These are phyloP conservation scores for Augochlorella aurata DNA, from an alignment of 2,888 invertebrate genomes.

Conservation along the genomic window DNA sequence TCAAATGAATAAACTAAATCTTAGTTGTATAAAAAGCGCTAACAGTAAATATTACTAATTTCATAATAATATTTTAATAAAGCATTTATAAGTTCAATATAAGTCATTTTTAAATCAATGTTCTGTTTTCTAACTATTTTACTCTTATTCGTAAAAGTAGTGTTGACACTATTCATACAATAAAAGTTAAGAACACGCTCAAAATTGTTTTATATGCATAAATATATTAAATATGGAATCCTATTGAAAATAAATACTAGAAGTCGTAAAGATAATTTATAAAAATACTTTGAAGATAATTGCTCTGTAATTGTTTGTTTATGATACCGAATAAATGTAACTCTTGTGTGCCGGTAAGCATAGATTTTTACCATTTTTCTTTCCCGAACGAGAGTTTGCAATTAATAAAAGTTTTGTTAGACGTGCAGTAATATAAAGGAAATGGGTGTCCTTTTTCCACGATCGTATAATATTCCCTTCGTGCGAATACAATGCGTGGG, in stretches of 20 bases:
- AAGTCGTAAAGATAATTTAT: neutral
- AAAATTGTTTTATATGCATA: neutral
- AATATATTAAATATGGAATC: neutral
- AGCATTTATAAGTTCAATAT: too few species aligned
- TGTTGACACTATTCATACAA: neutral
- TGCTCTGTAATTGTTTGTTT: neutral
- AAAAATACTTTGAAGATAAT: neutral
- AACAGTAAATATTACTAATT: too few species aligned
- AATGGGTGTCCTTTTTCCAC: conserved; percentile 19
- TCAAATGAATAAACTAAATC: too few species aligned
- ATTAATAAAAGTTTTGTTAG: neutral
- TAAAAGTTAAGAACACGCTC: neutral
- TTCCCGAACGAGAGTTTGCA: neutral
- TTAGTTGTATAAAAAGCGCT: too few species aligned
- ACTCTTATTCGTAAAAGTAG: neutral
- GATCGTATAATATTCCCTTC: conserved; percentile 1
- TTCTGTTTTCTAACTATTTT: neutral
- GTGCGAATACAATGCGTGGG: conserved; percentile 15
- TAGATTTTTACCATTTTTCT: neutral
- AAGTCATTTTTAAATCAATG: too few species aligned
- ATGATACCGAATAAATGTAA: neutral
- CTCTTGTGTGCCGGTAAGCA: neutral
- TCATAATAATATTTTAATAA: too few species aligned
- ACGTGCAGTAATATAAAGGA: neutral
- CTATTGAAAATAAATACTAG: neutral